Conservation (phyloP, 2,888 invertebrate genomes). For the Liodrosophila aerea region DNA sequence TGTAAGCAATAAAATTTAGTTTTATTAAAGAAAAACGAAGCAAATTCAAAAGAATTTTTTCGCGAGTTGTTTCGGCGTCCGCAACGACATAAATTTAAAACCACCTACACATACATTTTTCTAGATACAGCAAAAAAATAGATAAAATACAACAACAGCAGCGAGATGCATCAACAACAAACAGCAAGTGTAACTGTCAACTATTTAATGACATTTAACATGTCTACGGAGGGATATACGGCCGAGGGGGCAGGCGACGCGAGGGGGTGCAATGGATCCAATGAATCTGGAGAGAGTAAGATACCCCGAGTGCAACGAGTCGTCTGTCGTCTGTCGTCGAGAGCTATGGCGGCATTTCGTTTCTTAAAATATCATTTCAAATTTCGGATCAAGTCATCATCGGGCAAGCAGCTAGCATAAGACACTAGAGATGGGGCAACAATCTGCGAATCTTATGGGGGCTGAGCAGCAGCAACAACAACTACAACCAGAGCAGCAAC, state of each 20-base stretch:
- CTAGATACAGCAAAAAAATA: slow-evolving; percentile 54
- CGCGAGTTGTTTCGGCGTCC: slow-evolving; percentile 68
- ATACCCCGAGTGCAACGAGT: slow-evolving; percentile 6
- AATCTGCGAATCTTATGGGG: too few relatives aligned
- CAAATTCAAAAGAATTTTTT: slow-evolving; percentile 74
- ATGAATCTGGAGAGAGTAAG: neutral
- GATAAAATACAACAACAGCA: slow-evolving; percentile 63
- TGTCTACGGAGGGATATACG: slow-evolving; percentile 57
- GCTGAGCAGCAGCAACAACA: slow-evolving; percentile 6
- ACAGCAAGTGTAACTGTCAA: slow-evolving; percentile 78
- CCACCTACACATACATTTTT: slow-evolving; percentile 75
- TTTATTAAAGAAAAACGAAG: slow-evolving; percentile 74
- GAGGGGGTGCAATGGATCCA: neutral
- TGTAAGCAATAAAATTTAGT: slow-evolving; percentile 73
- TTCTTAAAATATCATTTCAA: slow-evolving; percentile 75
- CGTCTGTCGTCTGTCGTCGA: slow-evolving; percentile 31
- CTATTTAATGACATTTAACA: slow-evolving; percentile 81
- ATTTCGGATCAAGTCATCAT: slow-evolving; percentile 73
- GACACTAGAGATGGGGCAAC: neutral
- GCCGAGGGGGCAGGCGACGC: slow-evolving; percentile 3
- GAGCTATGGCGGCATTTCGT: slow-evolving; percentile 59
- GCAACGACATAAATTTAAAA: slow-evolving; percentile 71
- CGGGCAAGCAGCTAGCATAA: neutral
- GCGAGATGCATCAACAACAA: slow-evolving; percentile 16
- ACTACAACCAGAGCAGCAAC: neutral